Percentiles rank a stretch among this genome's conserved stretches.
phyloP scores from a whole-genome alignment of 1,140 invertebrate species.

The Heliothis virescens region DNA sequence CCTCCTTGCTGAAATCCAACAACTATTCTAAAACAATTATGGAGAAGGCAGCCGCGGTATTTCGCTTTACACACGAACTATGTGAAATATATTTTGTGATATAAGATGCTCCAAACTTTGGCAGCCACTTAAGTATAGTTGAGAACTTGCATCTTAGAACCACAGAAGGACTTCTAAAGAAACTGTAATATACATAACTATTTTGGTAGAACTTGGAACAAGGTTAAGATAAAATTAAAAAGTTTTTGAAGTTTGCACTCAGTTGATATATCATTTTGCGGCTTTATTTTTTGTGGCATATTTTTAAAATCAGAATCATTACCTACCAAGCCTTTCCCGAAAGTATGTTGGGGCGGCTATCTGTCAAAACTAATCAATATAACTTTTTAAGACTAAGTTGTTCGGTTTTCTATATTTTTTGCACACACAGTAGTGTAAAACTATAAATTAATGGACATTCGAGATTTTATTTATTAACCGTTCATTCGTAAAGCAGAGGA shows the following conservation, averaged over 20 bases:
- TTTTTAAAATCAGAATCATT: too few species aligned
- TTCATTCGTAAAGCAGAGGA: slow-evolving; percentile 17
- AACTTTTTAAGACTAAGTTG: too few species aligned
- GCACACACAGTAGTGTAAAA: too few species aligned
- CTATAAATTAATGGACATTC: neutral
- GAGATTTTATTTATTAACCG: neutral
- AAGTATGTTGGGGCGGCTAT: too few species aligned
- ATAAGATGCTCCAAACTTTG: slow-evolving; percentile 42
- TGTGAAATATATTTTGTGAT: slow-evolving; percentile 48
- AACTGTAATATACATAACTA: neutral
- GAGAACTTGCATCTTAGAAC: slow-evolving; percentile 1
- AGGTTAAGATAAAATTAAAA: too few species aligned
- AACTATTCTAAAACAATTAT: slow-evolving; percentile 42
- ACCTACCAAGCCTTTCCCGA: too few species aligned
- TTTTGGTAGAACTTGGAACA: neutral
- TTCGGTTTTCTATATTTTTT: too few species aligned
- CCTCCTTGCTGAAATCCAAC: neutral
- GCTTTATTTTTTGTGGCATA: too few species aligned
- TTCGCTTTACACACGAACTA: slow-evolving; percentile 45
- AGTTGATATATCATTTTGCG: too few species aligned
- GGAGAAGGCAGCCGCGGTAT: slow-evolving; percentile 2
- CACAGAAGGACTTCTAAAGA: neutral
- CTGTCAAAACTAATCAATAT: too few species aligned
- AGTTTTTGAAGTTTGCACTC: too few species aligned
- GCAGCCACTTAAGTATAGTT: slow-evolving; percentile 44